A percentile compares a stretch with the other conserved stretches of the same genome.
Conservation (phyloP, 2,888 invertebrate species). For the Morpho deidamia region DNA sequence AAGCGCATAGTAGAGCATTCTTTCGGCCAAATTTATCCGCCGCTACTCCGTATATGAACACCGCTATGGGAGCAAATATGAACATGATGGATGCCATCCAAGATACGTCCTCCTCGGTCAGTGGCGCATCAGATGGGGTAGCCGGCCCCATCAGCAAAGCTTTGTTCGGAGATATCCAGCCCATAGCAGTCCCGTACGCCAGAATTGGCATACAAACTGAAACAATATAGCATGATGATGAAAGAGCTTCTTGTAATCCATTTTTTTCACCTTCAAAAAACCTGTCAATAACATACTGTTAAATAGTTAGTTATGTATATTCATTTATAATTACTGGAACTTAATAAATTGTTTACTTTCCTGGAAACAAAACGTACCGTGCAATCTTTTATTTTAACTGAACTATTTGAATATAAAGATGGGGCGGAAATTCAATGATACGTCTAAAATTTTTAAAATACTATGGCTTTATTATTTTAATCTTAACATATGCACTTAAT, state of each 20-base stretch:
- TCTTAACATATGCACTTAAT: too few relatives aligned
- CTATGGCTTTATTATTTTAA: too few relatives aligned
- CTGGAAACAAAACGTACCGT: too few relatives aligned
- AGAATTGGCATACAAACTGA: conserved; percentile 76
- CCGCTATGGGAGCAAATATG: conserved; percentile 75
- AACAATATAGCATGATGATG: conserved; percentile 26
- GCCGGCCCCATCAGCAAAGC: conserved; percentile 59
- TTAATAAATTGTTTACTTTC: too few relatives aligned
- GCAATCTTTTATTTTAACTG: too few relatives aligned
- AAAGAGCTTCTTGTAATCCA: too few relatives aligned
- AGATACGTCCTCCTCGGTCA: conserved; percentile 67
- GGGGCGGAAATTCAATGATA: too few relatives aligned
- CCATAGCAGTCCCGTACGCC: conserved; percentile 74
- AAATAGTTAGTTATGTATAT: too few relatives aligned
- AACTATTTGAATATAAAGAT: too few relatives aligned
- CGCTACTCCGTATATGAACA: conserved; percentile 70
- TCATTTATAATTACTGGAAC: too few relatives aligned
- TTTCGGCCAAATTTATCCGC: conserved; percentile 75
- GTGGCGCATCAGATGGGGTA: conserved; percentile 50
- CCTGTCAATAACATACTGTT: too few relatives aligned
- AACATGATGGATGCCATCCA: conserved; percentile 80
- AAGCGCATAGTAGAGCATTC: conserved; percentile 54
- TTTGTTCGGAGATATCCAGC: conserved; percentile 78
- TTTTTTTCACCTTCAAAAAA: background rate
- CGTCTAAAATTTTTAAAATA: too few relatives aligned